Evolutionary conservation across 2,113 vertebrate species (phyloP), one percentile per base, ranked within the genome.

Genomic region (Anthoscopus minutus): DNA sequence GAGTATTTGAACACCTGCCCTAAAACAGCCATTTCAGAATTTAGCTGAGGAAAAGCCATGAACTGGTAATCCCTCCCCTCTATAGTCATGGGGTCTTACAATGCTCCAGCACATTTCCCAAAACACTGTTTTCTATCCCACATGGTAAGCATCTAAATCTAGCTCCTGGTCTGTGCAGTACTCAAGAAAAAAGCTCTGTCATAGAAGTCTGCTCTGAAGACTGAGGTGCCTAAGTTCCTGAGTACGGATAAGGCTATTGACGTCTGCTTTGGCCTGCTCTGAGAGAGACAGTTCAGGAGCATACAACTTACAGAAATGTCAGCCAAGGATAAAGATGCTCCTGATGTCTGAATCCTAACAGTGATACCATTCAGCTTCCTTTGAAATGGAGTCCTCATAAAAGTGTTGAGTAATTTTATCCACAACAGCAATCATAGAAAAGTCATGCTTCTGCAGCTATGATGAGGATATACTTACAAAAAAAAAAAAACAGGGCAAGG

Each of bases 281-380:
- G 19, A 15, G 20, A 72, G 10, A 76, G 13, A 5, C 2, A 3
- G 2, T 35, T 35, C 31, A 35, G 12, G 11, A 51, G 17, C 0
- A 1, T 13, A 16, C 2, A 33, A 69, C 23, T 42, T 56, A 62
- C 18, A 44, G 24, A 80, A n/a, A 16, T 27, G 13, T 31, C 23
- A 53, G 8, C 11, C 30, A 40, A 60, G 8, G 13, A 20, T 10
- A 33, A 25, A 53, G 35, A 58, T 30, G 30, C 19, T 7, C 7
- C 25, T 6, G 9, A 78, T 42, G 25, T 33, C 38, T 51, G 35
- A 27, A 25, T 54, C 37, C 38, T 28, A 64, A 14, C 15, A 74
- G 17, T 35, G 42, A 33, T 25, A 42, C 11, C 17, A 61, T 13
- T 50, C 44, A 42, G 9, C 4, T 80, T 62, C 47, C 38, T 91